Conservation (phyloP, 2,888 invertebrate species). For the Uloborus plumipes region DNA sequence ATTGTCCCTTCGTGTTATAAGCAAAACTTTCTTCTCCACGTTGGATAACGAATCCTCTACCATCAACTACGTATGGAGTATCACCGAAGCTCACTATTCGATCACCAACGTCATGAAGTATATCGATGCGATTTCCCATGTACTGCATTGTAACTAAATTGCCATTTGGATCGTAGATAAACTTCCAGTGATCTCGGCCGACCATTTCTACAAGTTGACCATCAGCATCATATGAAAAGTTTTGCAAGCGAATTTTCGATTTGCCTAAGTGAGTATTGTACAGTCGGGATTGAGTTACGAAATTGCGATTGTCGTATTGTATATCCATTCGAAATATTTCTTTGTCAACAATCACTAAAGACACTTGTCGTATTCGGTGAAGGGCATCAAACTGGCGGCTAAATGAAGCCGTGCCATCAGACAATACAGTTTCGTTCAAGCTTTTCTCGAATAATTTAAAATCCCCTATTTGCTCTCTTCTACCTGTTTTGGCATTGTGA, state of each 20-base stretch:
- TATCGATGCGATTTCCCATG: slow-evolving; percentile 67
- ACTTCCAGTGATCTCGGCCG: slow-evolving; percentile 86
- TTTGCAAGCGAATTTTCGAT: slow-evolving; percentile 74
- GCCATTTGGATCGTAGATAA: slow-evolving; percentile 93
- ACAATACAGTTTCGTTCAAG: slow-evolving; percentile 82
- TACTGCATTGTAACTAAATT: slow-evolving; percentile 83
- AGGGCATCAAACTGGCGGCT: slow-evolving; percentile 73
- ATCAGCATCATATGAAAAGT: slow-evolving; percentile 93
- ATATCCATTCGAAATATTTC: slow-evolving; percentile 84
- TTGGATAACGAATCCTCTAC: slow-evolving; percentile 90
- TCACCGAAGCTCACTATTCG: slow-evolving; percentile 93
- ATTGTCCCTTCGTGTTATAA: slow-evolving; percentile 92
- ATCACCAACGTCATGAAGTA: slow-evolving; percentile 88
- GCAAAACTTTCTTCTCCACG: slow-evolving; percentile 92
- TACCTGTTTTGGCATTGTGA: slow-evolving; percentile 90
- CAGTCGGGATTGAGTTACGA: slow-evolving; percentile 73
- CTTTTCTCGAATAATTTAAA: slow-evolving; percentile 65
- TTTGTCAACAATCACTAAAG: slow-evolving; percentile 81
- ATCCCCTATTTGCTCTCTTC: slow-evolving; percentile 76
- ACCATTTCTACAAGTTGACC: slow-evolving; percentile 92
- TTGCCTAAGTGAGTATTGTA: slow-evolving; percentile 66
- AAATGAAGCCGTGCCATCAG: slow-evolving; percentile 90
- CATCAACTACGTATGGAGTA: slow-evolving; percentile 87
- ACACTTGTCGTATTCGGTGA: slow-evolving; percentile 83
- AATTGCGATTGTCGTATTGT: slow-evolving; percentile 88